Percentiles rank a stretch among this genome's conserved stretches.
Conservation (phyloP, 2,797 vertebrate genomes). For the Tangara arthus region DNA sequence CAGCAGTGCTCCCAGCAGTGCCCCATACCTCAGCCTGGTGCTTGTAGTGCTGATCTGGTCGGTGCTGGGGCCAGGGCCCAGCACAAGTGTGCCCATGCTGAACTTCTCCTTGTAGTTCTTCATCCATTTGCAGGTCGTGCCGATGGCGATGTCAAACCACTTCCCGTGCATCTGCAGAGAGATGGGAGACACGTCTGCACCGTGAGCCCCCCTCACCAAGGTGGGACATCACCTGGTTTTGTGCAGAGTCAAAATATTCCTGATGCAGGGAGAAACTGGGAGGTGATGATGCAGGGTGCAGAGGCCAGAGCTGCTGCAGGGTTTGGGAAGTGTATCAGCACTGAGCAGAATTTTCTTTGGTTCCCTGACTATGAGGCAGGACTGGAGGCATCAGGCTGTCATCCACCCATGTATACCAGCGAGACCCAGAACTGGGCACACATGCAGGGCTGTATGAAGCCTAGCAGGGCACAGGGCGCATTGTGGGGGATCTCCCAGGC, state of each 20-base stretch:
- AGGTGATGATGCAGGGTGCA: not conserved
- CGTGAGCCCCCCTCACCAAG: rapidly evolving
- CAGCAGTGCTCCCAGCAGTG: rapidly evolving
- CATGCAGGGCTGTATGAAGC: not conserved
- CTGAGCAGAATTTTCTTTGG: not conserved
- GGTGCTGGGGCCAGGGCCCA: slow-evolving; percentile 29
- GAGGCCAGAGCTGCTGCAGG: not conserved
- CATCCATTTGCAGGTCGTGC: slow-evolving; percentile 76
- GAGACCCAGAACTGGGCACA: not conserved
- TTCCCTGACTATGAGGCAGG: not conserved
- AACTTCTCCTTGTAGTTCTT: slow-evolving; percentile 61
- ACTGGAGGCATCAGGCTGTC: not conserved
- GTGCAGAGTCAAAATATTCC: not conserved
- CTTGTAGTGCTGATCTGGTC: slow-evolving; percentile 50
- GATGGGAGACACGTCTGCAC: not conserved
- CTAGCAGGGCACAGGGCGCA: not conserved
- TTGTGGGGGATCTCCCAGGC: not conserved
- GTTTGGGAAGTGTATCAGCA: not conserved
- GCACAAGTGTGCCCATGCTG: slow-evolving; percentile 77
- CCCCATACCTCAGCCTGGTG: slow-evolving; percentile 68
- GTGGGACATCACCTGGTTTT: not conserved
- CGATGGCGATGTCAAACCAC: slow-evolving; percentile 84
- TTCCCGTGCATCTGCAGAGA: slow-evolving; percentile 84
- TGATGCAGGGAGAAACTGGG: not conserved
- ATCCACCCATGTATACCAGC: rapidly evolving